A percentile compares a stretch with the other conserved stretches of the same genome.
phyloP scores from a whole-genome alignment of 2,888 invertebrate species.

The Drosophila leonis region DNA sequence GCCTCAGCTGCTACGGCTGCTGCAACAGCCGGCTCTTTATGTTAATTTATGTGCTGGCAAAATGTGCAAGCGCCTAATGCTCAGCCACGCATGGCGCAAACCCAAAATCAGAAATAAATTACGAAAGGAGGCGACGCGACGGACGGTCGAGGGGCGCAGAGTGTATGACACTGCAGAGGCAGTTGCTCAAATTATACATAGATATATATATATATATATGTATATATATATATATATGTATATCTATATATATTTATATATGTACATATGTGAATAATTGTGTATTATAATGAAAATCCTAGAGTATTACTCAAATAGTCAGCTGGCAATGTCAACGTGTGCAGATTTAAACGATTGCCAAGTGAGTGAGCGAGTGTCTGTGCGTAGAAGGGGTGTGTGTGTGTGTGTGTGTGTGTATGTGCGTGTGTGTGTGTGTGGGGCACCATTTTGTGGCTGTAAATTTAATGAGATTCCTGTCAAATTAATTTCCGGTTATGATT shows the following conservation, averaged over 20 bases:
- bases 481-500: conserved; percentile 86
- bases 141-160: neutral
- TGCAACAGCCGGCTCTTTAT: conserved; percentile 59
- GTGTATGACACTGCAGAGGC: conserved; percentile 41
- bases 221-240: conserved; percentile 3
- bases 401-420: neutral
- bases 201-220: conserved; percentile 1
- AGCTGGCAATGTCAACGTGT: conserved; percentile 71
- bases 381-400: neutral
- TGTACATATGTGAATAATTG: conserved; percentile 60
- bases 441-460: conserved; percentile 78
- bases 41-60: conserved; percentile 80
- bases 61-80: conserved; percentile 78
- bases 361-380: neutral
- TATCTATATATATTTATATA: neutral
- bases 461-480: conserved; percentile 86
- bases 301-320: conserved; percentile 78
- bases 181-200: conserved; percentile 55
- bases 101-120: conserved; percentile 76
- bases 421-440: conserved; percentile 8
- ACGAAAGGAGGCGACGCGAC: conserved; percentile 30
- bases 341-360: conserved; percentile 71
- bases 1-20: neutral
- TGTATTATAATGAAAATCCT: conserved; percentile 78
- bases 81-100: conserved; percentile 74